Percentiles rank a stretch among this genome's conserved stretches.
phyloP scores from a whole-genome alignment of 2,797 vertebrate genomes.

The Gallinago nigripennis region DNA sequence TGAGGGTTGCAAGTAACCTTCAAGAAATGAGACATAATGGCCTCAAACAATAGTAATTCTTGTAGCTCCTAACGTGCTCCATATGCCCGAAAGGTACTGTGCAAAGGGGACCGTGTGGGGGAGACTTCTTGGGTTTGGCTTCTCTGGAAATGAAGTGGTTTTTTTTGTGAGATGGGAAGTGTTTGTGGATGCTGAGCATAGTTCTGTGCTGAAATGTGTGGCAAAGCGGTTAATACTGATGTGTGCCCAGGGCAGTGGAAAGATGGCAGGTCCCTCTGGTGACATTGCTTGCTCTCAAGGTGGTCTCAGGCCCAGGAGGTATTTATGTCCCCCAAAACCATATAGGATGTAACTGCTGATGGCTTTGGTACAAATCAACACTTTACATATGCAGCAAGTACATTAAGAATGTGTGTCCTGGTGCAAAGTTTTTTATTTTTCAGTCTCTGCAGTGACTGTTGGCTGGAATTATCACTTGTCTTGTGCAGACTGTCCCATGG shows the following conservation, averaged over 20 bases:
- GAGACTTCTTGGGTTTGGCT: background rate
- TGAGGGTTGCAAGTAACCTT: conserved; percentile 15
- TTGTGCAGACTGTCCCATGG: background rate
- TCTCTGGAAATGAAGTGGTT: background rate
- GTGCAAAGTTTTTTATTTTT: background rate
- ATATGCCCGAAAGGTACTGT: background rate
- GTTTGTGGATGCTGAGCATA: background rate
- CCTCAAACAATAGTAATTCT: background rate
- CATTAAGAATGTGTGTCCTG: rapidly evolving
- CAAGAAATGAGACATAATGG: background rate
- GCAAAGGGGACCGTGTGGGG: background rate
- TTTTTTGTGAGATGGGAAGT: background rate
- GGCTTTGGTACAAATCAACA: background rate
- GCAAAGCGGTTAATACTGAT: rapidly evolving
- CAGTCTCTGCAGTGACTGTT: too few species aligned
- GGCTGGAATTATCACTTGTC: background rate
- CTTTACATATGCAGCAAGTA: rapidly evolving
- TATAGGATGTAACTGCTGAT: background rate
- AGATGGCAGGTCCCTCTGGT: background rate
- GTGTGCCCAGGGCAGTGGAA: background rate
- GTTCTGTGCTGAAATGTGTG: background rate
- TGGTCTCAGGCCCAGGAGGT: background rate
- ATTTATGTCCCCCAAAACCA: rapidly evolving
- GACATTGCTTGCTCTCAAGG: background rate
- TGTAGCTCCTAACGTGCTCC: background rate